Conservation (phyloP, 2,888 invertebrate species). For the Rotaria socialis region DNA sequence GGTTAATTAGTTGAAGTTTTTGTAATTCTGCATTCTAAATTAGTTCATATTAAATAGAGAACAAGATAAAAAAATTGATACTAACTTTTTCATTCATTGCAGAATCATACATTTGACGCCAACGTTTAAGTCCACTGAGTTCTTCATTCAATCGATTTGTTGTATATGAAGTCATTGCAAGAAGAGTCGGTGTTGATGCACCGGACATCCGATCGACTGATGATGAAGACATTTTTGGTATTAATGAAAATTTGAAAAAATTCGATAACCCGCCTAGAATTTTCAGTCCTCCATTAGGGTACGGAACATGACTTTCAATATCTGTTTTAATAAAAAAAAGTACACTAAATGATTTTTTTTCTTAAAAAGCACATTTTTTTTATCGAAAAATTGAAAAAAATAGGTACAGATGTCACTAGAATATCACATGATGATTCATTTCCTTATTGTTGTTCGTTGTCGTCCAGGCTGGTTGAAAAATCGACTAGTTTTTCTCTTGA, state of each 20-base stretch:
- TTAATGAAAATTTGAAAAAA: not conserved
- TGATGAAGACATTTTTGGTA: not conserved
- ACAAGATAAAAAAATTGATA: not conserved
- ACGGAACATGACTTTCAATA: not conserved
- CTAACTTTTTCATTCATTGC: constrained; percentile 22
- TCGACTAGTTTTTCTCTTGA: not conserved
- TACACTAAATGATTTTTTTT: not conserved
- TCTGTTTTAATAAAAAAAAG: not conserved
- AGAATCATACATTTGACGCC: constrained; percentile 4
- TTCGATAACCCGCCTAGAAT: not conserved
- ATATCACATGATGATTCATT: not conserved
- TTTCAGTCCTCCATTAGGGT: not conserved
- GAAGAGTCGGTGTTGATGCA: constrained; percentile 10
- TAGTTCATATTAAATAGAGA: too few relatives aligned
- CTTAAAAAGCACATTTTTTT: not conserved
- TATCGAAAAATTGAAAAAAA: not conserved
- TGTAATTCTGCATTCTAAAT: constrained; percentile 34
- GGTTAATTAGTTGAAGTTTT: constrained; percentile 31
- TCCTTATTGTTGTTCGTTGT: too few relatives aligned
- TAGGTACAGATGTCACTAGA: not conserved
- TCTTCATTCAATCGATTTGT: constrained; percentile 26
- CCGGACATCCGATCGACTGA: not conserved
- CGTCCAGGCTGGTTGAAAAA: not conserved
- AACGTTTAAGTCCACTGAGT: not conserved
- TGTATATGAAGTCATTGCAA: not conserved